Conservation (phyloP, 2,888 invertebrate species). For the Dicranocentrus wangi region DNA sequence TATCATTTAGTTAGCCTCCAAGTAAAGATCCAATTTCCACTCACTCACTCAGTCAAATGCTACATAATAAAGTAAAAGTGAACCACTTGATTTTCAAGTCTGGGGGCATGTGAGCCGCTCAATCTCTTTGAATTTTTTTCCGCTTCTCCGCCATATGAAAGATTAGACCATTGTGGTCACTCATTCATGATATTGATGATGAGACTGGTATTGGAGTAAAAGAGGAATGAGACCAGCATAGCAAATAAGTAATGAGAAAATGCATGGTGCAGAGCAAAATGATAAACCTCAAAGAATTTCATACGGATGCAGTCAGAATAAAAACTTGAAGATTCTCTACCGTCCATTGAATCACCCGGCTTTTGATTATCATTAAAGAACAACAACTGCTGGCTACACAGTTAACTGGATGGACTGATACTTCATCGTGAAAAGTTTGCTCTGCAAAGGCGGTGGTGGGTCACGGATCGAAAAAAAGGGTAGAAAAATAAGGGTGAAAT, state of each 20-base stretch:
- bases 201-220: slow-evolving; percentile 25
- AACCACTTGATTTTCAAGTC: slow-evolving; percentile 48
- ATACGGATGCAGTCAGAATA: slow-evolving; percentile 16
- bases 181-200: slow-evolving; percentile 58
- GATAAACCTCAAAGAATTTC: neutral
- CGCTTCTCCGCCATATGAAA: slow-evolving; percentile 17
- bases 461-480: slow-evolving; percentile 3
- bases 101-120: slow-evolving; percentile 17
- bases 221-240: slow-evolving; percentile 53
- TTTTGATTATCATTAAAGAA: slow-evolving; percentile 26
- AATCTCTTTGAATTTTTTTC: slow-evolving; percentile 50
- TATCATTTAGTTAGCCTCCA: slow-evolving; percentile 18
- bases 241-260: slow-evolving; percentile 35
- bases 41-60: slow-evolving; percentile 5
- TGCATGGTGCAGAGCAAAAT: slow-evolving; percentile 9
- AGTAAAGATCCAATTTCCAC: slow-evolving; percentile 37
- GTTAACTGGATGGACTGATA: no score
- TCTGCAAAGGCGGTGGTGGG: no score
- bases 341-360: no score
- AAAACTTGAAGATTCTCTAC: slow-evolving; percentile 15
- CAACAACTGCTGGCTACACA: slow-evolving; percentile 17
- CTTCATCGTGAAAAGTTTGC: no score
- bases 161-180: slow-evolving; percentile 56
- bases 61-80: slow-evolving; percentile 19
- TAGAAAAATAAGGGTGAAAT: neutral